Evolutionary conservation across 2,113 vertebrate genomes (phyloP).

Genomic region (Pandion haliaetus): DNA sequence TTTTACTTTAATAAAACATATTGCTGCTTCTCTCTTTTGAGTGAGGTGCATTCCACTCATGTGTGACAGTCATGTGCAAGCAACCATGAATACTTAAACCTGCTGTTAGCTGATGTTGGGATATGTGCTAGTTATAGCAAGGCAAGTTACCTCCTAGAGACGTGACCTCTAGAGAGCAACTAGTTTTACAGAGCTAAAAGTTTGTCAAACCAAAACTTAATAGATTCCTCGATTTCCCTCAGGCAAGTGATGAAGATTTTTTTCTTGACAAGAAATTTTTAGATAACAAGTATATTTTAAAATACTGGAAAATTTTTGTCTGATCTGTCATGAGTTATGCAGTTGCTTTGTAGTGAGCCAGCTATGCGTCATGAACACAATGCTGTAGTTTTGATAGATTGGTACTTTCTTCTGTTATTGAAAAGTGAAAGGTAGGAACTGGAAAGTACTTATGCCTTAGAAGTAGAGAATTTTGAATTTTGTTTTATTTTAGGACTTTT

Average conservation of each 20-base stretch:
- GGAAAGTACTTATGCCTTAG: background rate
- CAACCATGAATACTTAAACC: background rate
- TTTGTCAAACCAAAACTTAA: background rate
- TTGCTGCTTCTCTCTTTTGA: too few species aligned
- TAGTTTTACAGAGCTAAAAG: background rate
- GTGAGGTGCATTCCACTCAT: too few species aligned
- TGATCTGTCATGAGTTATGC: background rate
- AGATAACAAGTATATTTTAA: background rate
- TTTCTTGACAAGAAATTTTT: background rate
- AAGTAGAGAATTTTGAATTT: background rate
- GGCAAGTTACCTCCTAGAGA: background rate
- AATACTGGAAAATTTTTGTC: background rate
- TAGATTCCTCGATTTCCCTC: background rate
- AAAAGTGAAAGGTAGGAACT: background rate
- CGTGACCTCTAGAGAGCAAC: background rate
- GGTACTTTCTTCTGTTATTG: background rate
- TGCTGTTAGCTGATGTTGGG: background rate
- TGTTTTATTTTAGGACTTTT: background rate
- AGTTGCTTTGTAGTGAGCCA: background rate
- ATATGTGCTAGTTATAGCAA: background rate
- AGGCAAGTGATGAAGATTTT: background rate
- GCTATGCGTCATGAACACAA: background rate
- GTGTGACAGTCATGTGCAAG: background rate
- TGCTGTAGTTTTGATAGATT: background rate
- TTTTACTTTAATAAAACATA: too few species aligned